Evolutionary conservation across 2,888 invertebrate species (phyloP).

Genomic region (Trilocha varians): DNA sequence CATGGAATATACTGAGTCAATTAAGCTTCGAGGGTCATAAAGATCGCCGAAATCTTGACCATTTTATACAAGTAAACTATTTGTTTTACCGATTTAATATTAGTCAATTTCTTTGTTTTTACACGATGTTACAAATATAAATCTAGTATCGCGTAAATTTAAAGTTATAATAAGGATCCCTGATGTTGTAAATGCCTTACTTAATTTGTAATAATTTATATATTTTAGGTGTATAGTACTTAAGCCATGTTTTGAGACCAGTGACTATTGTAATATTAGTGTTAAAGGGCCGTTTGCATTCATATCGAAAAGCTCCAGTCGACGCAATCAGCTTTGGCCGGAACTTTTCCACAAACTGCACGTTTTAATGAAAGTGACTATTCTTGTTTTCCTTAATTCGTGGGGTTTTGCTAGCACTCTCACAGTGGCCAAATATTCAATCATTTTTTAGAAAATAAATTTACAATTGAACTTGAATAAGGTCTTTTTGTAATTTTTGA

Average conservation of each 20-base stretch:
- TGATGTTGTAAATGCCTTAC: slow-evolving; percentile 73
- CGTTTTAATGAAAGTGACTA: slow-evolving; percentile 63
- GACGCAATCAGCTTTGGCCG: slow-evolving; percentile 50
- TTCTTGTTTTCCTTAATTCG: slow-evolving; percentile 65
- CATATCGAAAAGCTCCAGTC: slow-evolving; percentile 49
- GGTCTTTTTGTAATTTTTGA: slow-evolving; percentile 69
- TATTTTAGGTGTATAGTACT: slow-evolving; percentile 74
- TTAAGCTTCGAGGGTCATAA: slow-evolving; percentile 55
- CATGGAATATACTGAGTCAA: slow-evolving; percentile 3
- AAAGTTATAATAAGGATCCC: slow-evolving; percentile 64
- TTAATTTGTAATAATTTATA: slow-evolving; percentile 74
- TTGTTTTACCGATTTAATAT: slow-evolving; percentile 70
- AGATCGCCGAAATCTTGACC: slow-evolving; percentile 74
- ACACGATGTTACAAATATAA: slow-evolving; percentile 57
- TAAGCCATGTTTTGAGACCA: slow-evolving; percentile 74
- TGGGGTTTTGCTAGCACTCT: slow-evolving; percentile 57
- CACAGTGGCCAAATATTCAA: slow-evolving; percentile 49
- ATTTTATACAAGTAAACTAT: slow-evolving; percentile 61
- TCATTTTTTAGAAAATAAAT: slow-evolving; percentile 59
- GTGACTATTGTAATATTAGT: slow-evolving; percentile 72
- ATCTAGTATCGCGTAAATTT: slow-evolving; percentile 66
- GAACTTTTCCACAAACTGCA: slow-evolving; percentile 46
- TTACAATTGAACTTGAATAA: slow-evolving; percentile 56
- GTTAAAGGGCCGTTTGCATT: slow-evolving; percentile 51
- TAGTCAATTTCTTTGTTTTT: slow-evolving; percentile 68